phyloP scores from a whole-genome alignment of 2,797 vertebrate genomes.

The Malacoraja senta region DNA sequence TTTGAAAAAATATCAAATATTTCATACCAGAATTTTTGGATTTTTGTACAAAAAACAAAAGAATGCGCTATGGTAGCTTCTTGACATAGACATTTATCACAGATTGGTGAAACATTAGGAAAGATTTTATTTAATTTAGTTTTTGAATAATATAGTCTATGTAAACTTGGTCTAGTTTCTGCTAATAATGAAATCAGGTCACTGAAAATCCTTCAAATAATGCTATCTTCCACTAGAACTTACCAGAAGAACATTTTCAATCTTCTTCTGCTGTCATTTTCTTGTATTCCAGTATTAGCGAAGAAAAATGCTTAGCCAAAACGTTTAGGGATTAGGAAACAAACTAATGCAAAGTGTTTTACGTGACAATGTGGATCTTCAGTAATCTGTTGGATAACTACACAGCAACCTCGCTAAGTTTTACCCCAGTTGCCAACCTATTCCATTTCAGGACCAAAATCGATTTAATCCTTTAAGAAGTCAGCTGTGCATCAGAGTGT shows the following conservation, averaged over 20 bases:
- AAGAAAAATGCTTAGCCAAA: neutral
- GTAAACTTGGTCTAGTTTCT: neutral
- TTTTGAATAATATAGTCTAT: no score
- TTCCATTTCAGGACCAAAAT: neutral
- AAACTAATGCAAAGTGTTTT: neutral
- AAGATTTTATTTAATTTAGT: no score
- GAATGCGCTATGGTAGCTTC: no score
- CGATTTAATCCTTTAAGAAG: neutral
- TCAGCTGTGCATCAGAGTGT: neutral
- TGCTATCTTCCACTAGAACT: neutral
- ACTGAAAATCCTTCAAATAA: neutral
- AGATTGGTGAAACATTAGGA: no score
- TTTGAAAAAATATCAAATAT: no score
- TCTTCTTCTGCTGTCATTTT: neutral
- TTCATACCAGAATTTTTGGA: no score
- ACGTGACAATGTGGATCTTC: neutral
- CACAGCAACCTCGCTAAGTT: neutral
- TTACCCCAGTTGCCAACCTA: neutral
- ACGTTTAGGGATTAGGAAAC: neutral
- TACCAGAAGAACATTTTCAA: neutral
- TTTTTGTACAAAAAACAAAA: no score
- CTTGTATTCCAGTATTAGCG: neutral
- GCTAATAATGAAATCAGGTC: neutral
- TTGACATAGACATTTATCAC: no score
- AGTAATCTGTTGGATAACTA: conserved; percentile 15